Percentiles rank a stretch among this genome's conserved stretches.
Evolutionary conservation across 2,113 vertebrate species (phyloP).

Genomic region (Synodontis membranacea): DNA sequence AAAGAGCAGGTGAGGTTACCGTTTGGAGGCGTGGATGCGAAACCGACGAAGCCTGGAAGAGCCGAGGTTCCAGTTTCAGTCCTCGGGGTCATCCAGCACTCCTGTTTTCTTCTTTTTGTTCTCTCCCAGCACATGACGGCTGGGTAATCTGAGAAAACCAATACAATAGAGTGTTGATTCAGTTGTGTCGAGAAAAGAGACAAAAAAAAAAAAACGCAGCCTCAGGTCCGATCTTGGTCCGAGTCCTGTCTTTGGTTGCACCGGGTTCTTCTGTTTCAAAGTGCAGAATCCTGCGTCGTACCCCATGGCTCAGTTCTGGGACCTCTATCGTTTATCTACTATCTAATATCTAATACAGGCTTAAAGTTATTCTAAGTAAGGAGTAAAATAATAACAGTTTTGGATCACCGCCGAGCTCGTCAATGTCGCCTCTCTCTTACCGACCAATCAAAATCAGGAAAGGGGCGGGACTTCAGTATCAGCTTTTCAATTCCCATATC

Average conservation of each 20-base stretch:
- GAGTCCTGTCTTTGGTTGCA: background rate
- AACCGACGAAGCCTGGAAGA: background rate
- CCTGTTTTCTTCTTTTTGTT: background rate
- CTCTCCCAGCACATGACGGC: background rate
- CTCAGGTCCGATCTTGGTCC: background rate
- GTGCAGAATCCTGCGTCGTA: background rate
- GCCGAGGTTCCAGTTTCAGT: background rate
- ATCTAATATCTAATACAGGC: too few species aligned
- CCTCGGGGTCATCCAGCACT: background rate
- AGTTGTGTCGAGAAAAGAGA: background rate
- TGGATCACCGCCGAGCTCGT: too few species aligned
- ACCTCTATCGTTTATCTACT: background rate
- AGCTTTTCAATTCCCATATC: too few species aligned
- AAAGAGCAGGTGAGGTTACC: slow-evolving; percentile 79
- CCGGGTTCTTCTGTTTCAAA: background rate
- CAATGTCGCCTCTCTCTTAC: too few species aligned
- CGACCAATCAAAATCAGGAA: too few species aligned
- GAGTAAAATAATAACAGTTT: too few species aligned
- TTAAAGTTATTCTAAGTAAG: too few species aligned
- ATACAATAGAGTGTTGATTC: background rate
- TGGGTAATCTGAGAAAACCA: background rate
- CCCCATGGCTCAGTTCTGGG: background rate
- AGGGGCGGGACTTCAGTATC: too few species aligned
- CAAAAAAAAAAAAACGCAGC: background rate
- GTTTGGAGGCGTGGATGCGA: background rate